These are phyloP conservation scores for Netelia virgata DNA, from an alignment of 2,888 invertebrate genomes.

Conservation along the genomic window DNA sequence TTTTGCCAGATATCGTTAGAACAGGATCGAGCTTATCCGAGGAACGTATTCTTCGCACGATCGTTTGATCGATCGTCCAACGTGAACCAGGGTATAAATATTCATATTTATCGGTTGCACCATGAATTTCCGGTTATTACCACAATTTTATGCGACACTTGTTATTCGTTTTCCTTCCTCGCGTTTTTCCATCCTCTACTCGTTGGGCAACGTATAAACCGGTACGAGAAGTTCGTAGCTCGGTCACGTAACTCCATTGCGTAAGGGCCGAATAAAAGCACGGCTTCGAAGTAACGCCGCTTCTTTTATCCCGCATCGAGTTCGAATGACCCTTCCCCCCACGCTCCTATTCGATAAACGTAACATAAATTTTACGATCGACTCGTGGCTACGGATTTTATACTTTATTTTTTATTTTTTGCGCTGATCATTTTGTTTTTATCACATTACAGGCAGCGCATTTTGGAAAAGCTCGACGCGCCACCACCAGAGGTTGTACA, in stretches of 20 bases:
- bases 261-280: constrained; percentile 53
- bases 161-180: constrained; percentile 6
- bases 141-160: constrained; percentile 20
- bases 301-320: neutral
- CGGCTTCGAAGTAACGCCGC: constrained; percentile 18
- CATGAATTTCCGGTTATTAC: neutral
- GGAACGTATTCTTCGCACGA: too few relatives aligned
- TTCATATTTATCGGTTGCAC: too few relatives aligned
- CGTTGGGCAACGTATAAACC: constrained; percentile 22
- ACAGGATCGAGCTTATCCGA: too few relatives aligned
- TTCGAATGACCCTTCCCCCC: neutral
- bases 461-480: neutral
- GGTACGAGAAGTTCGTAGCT: constrained; percentile 44
- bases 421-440: neutral
- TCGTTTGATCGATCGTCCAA: too few relatives aligned
- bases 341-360: constrained; percentile 33
- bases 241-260: constrained; percentile 61
- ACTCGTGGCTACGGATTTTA: constrained; percentile 41
- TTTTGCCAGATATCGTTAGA: too few relatives aligned
- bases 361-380: constrained; percentile 58
- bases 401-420: constrained; percentile 12
- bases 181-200: constrained; percentile 10
- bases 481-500: neutral
- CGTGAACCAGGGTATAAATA: too few relatives aligned
- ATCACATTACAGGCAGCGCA: neutral